phyloP scores from a whole-genome alignment of 2,113 vertebrate genomes.

The Psammodynastes pulverulentus region DNA sequence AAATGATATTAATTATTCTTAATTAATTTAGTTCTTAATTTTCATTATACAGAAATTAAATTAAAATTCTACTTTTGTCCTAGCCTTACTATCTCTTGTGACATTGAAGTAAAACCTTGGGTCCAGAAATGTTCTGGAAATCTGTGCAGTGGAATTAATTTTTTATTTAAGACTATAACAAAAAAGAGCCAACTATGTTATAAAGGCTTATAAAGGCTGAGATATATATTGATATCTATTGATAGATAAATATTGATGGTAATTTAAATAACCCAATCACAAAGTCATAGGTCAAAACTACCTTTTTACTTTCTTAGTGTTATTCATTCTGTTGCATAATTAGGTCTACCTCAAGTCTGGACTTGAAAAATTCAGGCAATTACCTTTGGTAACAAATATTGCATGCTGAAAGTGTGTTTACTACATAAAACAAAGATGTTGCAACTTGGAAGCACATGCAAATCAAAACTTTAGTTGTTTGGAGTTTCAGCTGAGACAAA shows the following conservation, averaged over 20 bases:
- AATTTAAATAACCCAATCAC: background rate
- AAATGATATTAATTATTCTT: background rate
- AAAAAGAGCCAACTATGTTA: background rate
- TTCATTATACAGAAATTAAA: background rate
- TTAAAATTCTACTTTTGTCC: background rate
- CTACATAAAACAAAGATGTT: background rate
- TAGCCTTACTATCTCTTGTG: background rate
- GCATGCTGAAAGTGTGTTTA: background rate
- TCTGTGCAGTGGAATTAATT: background rate
- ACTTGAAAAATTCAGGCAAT: background rate
- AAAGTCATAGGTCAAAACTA: background rate
- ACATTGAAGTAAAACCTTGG: background rate
- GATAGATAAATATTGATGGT: background rate
- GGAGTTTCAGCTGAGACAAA: background rate
- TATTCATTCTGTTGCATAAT: background rate
- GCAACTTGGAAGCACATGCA: background rate
- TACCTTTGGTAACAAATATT: background rate
- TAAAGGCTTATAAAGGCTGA: background rate
- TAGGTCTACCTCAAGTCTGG: background rate
- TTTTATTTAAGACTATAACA: background rate
- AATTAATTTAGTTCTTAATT: background rate
- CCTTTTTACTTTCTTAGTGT: background rate
- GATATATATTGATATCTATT: background rate
- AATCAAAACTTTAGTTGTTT: background rate
- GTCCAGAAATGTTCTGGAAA: background rate